Evolutionary conservation across 2,797 vertebrate species (phyloP).

Genomic region (Hypotaenidia okinawae): DNA sequence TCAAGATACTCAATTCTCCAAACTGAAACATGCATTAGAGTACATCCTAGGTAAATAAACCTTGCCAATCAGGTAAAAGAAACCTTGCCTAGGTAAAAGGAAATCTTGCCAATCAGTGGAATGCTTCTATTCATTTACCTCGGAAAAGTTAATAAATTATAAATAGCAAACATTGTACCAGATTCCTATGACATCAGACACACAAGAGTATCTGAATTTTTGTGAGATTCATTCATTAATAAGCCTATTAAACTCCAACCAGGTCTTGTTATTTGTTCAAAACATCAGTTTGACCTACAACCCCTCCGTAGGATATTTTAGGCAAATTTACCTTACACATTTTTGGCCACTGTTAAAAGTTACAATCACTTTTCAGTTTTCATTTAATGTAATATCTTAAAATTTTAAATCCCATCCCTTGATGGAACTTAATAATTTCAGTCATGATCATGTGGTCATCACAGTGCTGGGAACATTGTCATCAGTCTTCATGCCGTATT

Average conservation of each 20-base stretch:
- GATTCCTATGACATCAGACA: background rate
- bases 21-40: background rate
- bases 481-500: background rate
- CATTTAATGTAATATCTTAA: background rate
- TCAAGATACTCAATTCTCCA: background rate
- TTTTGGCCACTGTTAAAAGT: background rate
- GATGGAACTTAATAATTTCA: background rate
- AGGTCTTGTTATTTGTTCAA: background rate
- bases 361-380: background rate
- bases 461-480: background rate
- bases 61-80: background rate
- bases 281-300: background rate
- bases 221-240: background rate
- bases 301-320: accelerated
- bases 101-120: background rate
- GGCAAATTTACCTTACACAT: background rate
- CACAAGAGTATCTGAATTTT: background rate
- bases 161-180: background rate
- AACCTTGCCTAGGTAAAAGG: background rate
- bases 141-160: background rate
- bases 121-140: background rate
- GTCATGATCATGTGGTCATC: background rate
- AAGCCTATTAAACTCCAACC: background rate
- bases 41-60: background rate
- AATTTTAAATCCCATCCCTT: background rate